phyloP scores from a whole-genome alignment of 2,888 invertebrate genomes.

The Cryptocephalus primarius region DNA sequence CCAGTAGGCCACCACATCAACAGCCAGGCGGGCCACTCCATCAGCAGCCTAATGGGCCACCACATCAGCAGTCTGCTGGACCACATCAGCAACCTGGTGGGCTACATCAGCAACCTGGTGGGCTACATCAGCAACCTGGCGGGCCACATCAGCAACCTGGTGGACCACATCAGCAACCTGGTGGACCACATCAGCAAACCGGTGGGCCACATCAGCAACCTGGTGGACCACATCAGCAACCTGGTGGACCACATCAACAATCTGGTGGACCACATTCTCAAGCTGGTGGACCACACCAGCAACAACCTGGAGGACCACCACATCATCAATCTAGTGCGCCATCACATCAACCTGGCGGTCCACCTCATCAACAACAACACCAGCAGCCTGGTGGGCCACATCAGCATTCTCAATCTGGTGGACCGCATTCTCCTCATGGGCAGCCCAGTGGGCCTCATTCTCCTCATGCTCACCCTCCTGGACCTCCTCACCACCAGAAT shows the following conservation, averaged over 20 bases:
- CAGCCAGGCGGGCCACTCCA: constrained; percentile 8
- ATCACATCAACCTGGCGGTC: background rate
- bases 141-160: constrained; percentile 7
- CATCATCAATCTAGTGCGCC: constrained; percentile 1
- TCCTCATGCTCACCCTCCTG: constrained; percentile 13
- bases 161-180: constrained; percentile 13
- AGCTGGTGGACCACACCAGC: constrained; percentile 11
- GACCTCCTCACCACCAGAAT: constrained; percentile 22
- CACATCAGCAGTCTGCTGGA: constrained; percentile 6
- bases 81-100: constrained; percentile 14
- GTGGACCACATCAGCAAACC: constrained; percentile 11
- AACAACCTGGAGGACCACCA: constrained; percentile 10
- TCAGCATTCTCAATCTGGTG: background rate
- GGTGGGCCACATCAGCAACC: constrained; percentile 2
- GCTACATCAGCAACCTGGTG: constrained; percentile 5
- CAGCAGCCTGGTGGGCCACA: constrained; percentile 5
- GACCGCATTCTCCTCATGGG: constrained; percentile 11
- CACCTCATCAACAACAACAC: background rate
- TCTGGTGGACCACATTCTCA: constrained; percentile 13
- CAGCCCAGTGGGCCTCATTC: constrained; percentile 13
- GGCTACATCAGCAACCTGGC: constrained; percentile 13
- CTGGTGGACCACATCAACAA: constrained; percentile 6
- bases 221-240: constrained; percentile 5
- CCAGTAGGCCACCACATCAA: constrained; percentile 5
- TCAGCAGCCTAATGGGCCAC: constrained; percentile 12